Evolutionary conservation across 2,888 invertebrate genomes (phyloP), one percentile per base, ranked within the genome.

Genomic region (Noctua pronuba): DNA sequence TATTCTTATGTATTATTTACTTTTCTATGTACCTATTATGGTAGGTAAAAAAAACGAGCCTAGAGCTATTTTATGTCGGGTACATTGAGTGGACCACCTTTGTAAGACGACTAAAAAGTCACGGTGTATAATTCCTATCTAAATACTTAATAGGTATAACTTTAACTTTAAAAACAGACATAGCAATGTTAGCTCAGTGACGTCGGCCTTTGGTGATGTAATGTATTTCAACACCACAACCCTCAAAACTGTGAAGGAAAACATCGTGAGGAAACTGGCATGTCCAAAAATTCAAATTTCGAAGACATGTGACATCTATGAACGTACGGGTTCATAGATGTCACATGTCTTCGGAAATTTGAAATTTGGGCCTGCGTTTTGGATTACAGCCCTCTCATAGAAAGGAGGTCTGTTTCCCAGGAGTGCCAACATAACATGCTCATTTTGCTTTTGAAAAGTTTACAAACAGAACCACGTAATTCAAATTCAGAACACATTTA

Each of bases 401-500:
- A 35, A 6, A 24, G 6, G 24, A 38, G 6, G 62, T 11, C 8
- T 60, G 16, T 31, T 7, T 60, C 11, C 24, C 24, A 38, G 24
- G 2, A 24, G 13, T 24, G 11, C 11, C 11, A 31, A n/a, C n/a
- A 55, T 55, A 11, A 52, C 1, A n/a, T n/a, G n/a, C 28, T 58
- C 13, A 28, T 18, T 31, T 60, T 31, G 8, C 1, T 28, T 28
- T 16, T 18, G 28, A 21, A 24, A 49, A 21, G 21, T 49, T 80
- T 55, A 64, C 38, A 46, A 64, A 74, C 31, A 64, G 4, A 77
- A 35, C 21, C n/a, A 24, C 44, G 24, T 60, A 31, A 83, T 58
- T 83, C 2, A 69, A 65, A 80, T 78, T 69, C 78, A 44, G 67
- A 83, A 68, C 64, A 58, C 28, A 52, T 60, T 66, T 69, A 31